phyloP scores from a whole-genome alignment of 2,797 vertebrate species.

The Phaenicophaeus curvirostris region DNA sequence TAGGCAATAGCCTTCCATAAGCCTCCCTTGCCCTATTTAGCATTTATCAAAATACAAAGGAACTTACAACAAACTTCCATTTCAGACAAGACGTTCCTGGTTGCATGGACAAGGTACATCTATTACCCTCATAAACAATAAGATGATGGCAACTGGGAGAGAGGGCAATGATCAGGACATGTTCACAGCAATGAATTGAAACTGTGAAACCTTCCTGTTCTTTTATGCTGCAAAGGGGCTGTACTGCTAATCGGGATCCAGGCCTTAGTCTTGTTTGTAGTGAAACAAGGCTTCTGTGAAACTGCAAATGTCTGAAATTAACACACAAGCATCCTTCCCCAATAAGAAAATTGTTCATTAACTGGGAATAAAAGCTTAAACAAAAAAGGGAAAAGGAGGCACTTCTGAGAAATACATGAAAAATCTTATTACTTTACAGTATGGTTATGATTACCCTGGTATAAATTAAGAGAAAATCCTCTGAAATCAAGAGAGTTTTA shows the following conservation, averaged over 20 bases:
- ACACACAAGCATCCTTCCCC: not conserved
- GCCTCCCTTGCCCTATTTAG: not conserved
- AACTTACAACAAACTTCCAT: not conserved
- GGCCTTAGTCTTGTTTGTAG: not conserved
- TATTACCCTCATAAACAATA: not conserved
- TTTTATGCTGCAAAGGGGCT: not conserved
- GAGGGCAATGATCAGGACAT: not conserved
- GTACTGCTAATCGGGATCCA: not conserved
- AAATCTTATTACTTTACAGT: slow-evolving; percentile 41
- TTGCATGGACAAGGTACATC: not conserved
- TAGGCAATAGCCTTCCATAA: not conserved
- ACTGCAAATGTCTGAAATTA: not conserved
- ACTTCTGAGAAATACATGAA: slow-evolving; percentile 45
- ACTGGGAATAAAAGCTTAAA: slow-evolving; percentile 36
- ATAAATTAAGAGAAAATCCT: slow-evolving; percentile 54
- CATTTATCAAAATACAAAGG: not conserved
- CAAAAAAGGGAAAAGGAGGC: slow-evolving; percentile 33
- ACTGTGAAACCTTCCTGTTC: not conserved
- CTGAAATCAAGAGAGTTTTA: slow-evolving; percentile 46
- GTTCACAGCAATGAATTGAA: not conserved
- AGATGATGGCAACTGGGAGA: not conserved
- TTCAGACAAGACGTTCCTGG: not conserved
- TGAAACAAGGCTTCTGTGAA: not conserved
- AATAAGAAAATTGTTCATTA: slow-evolving; percentile 38
- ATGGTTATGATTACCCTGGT: slow-evolving; percentile 47